phyloP scores from a whole-genome alignment of 2,797 vertebrate species.

The Emydoidea blandingii region DNA sequence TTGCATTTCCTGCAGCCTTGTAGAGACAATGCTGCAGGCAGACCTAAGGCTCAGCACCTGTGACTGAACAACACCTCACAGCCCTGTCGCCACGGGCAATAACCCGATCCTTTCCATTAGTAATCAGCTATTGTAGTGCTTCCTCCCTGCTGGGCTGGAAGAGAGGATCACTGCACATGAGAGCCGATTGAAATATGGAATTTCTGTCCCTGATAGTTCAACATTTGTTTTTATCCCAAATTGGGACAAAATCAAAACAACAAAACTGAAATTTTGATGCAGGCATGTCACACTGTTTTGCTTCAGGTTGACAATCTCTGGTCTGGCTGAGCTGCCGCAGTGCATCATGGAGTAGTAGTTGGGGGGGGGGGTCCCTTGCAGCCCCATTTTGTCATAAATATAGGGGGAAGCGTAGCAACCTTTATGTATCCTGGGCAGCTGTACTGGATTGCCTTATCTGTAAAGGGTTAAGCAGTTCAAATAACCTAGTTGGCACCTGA shows the following conservation, averaged over 20 bases:
- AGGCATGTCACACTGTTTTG: not conserved
- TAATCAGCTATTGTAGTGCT: not conserved
- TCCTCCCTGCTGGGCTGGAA: not conserved
- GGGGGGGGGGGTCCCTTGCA: not conserved
- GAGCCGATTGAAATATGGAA: not conserved
- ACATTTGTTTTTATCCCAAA: no score
- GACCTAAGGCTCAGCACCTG: not conserved
- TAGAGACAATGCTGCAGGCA: slow-evolving; percentile 8
- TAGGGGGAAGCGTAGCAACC: no score
- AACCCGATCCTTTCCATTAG: not conserved
- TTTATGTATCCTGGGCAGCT: no score
- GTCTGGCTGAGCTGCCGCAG: not conserved
- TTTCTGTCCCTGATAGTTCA: not conserved
- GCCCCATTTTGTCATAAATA: not conserved
- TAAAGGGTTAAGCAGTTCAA: no score
- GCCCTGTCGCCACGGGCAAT: not conserved
- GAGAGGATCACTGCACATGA: not conserved
- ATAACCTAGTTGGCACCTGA: no score
- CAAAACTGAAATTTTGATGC: not conserved
- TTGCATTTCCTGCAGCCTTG: not conserved
- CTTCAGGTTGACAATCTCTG: not conserved
- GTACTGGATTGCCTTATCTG: no score
- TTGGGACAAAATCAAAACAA: not conserved
- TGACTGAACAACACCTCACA: not conserved
- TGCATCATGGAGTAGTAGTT: not conserved